Evolutionary conservation across 1,140 invertebrate genomes (phyloP), one percentile per base, ranked within the genome.

Genomic region (Drosophila hydei): DNA sequence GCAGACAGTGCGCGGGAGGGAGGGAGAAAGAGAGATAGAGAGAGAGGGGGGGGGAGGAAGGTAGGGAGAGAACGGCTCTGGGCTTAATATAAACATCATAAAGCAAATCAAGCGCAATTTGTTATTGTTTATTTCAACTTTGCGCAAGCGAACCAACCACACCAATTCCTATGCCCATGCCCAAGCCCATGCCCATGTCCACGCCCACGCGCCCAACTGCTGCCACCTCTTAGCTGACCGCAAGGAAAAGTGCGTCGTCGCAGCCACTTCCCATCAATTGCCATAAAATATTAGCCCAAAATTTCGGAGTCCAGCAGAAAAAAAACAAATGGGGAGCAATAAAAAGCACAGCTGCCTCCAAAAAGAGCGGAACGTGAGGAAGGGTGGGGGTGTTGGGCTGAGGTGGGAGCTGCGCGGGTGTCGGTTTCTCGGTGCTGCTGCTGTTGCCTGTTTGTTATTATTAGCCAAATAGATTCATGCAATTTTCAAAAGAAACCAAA

Each of bases 121-220:
- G 77, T 87, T 85, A 85, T 85, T 85, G 80, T 85, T 85, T 85
- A 87, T 85, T 85, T 80, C 81, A 80, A 85, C 73, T 87, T 85
- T 85, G 69, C 69, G 81, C 80, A 87, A 85, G 74, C 58, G 60
- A 69, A 79, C 38, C 27, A 42, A 38, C 16, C 30, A 40, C 60
- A 27, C n/a, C 19, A 18, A 14, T 27, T 27, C 18, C 18, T 9
- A 47, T 8, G 38, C 58, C 55, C 59, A 47, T 11, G 11, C 48
- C 38, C 12, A 19, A 18, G 3, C 30, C 38, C 30, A 30, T 9
- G 14, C 3, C 21, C 7, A 43, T 21, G 11, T 18, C 18, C n/a
- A 9, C 47, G 5, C 23, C 40, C n/a, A 25, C 16, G 12, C 8
- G 4, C 40, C 21, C n/a, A 4, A 19, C 73, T 18, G 30, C 25